A percentile compares a stretch with the other conserved stretches of the same genome.
Evolutionary conservation across 2,797 vertebrate genomes (phyloP).

Genomic region (Artibeus jamaicensis): DNA sequence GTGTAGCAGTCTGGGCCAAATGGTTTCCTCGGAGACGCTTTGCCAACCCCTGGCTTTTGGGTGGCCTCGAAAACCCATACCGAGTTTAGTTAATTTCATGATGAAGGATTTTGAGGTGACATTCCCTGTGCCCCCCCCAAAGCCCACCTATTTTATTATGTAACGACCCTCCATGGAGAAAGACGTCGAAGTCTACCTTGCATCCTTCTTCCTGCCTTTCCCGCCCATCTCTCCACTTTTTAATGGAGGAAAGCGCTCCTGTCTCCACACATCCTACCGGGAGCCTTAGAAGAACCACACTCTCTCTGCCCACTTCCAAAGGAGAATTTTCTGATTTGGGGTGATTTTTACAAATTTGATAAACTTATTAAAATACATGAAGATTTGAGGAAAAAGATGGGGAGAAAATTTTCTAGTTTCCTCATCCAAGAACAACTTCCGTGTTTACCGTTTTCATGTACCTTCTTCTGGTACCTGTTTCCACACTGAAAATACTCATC

Average conservation of each 20-base stretch:
- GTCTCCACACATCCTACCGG: fast-evolving
- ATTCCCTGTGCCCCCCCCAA: too few relatives aligned
- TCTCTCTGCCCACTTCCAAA: neutral
- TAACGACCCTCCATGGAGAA: neutral
- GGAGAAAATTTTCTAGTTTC: neutral
- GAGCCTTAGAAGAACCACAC: neutral
- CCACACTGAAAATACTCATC: neutral
- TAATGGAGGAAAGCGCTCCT: neutral
- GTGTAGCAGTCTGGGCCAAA: neutral
- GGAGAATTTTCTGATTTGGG: neutral
- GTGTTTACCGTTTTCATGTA: neutral
- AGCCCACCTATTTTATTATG: neutral
- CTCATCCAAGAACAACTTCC: neutral
- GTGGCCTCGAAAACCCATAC: neutral
- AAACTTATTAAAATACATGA: neutral
- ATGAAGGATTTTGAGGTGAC: neutral
- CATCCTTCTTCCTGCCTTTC: neutral
- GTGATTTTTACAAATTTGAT: neutral
- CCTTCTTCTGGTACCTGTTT: neutral
- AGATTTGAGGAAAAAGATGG: neutral
- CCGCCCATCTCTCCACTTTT: fast-evolving
- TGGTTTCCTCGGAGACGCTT: fast-evolving
- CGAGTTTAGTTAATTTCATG: neutral
- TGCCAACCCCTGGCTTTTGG: neutral
- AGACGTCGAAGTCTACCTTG: neutral